These are phyloP conservation scores for Macquaria ambigua DNA, from an alignment of 2,113 vertebrate species.

Conservation along the genomic window DNA sequence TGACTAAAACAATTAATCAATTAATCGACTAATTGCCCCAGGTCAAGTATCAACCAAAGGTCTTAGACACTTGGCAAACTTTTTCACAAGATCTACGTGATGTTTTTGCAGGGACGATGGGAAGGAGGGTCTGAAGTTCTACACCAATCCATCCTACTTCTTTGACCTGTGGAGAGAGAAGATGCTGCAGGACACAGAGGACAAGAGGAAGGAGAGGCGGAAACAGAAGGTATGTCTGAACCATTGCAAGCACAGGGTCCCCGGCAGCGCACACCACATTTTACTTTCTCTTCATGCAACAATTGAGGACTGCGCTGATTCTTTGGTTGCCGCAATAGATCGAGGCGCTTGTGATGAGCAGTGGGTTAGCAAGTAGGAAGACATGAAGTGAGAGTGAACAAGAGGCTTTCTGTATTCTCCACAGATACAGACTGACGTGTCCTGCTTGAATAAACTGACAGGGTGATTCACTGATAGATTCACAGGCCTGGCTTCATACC, in stretches of 20 bases:
- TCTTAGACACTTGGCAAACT: neutral
- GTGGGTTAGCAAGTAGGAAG: neutral
- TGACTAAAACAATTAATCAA: no score
- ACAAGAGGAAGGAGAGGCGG: slow-evolving; percentile 98
- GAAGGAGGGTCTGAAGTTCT: slow-evolving; percentile 97
- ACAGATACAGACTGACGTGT: slow-evolving; percentile 22
- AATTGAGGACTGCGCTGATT: neutral
- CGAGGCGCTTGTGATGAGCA: neutral
- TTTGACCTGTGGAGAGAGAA: slow-evolving; percentile 99
- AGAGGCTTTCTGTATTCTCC: slow-evolving; percentile 25
- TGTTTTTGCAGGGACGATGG: slow-evolving; percentile 92
- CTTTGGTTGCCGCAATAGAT: neutral
- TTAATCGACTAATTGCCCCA: no score
- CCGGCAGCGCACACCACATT: neutral
- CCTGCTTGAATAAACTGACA: slow-evolving; percentile 38
- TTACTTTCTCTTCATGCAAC: neutral
- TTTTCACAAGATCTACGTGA: neutral
- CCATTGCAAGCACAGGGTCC: neutral
- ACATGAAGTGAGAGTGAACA: neutral
- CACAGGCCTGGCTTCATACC: slow-evolving; percentile 34
- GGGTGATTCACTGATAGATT: slow-evolving; percentile 44
- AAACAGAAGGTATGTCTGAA: slow-evolving; percentile 94
- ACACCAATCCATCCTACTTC: slow-evolving; percentile 99
- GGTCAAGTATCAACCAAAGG: no score
- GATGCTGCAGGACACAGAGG: slow-evolving; percentile 98